These are phyloP conservation scores for Pocillopora meandrina DNA, from an alignment of 92 coral and sea anemone species.

Conservation along the genomic window DNA sequence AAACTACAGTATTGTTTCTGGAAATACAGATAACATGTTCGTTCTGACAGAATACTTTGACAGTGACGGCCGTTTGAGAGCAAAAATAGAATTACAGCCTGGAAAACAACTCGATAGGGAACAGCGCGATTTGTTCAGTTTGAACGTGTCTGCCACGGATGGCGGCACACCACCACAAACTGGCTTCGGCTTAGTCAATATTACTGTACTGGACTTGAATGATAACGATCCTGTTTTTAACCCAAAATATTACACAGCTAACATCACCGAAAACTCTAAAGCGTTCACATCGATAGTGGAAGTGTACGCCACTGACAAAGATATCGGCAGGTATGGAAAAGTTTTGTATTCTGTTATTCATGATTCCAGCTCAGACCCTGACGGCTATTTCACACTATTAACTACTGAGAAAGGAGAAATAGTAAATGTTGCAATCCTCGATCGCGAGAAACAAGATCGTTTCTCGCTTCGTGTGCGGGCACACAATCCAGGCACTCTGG, in stretches of 20 bases:
- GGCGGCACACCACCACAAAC: conserved; percentile 75
- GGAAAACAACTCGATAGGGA: conserved; percentile 81
- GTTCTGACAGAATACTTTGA: conserved; percentile 42
- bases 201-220: conserved; percentile 82
- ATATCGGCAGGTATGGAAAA: conserved; percentile 77
- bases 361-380: conserved; percentile 61
- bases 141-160: conserved; percentile 91
- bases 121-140: conserved; percentile 58
- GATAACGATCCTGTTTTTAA: conserved; percentile 79
- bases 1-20: conserved; percentile 79
- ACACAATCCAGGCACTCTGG: conserved; percentile 53
- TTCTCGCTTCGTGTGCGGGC: conserved; percentile 80
- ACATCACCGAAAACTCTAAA: conserved; percentile 59
- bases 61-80: conserved; percentile 37
- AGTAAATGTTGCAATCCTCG: conserved; percentile 48
- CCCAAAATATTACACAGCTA: conserved; percentile 57
- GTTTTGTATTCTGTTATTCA: conserved; percentile 74
- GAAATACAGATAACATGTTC: conserved; percentile 74
- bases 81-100: conserved; percentile 57
- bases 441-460: conserved; percentile 61
- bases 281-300: conserved; percentile 57
- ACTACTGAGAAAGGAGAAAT: conserved; percentile 65
- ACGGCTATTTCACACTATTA: conserved; percentile 56
- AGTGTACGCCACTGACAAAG: conserved; percentile 87
- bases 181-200: conserved; percentile 64